Evolutionary conservation across 1,140 invertebrate genomes (phyloP).

Genomic region (Dinothrombium tinctorium): DNA sequence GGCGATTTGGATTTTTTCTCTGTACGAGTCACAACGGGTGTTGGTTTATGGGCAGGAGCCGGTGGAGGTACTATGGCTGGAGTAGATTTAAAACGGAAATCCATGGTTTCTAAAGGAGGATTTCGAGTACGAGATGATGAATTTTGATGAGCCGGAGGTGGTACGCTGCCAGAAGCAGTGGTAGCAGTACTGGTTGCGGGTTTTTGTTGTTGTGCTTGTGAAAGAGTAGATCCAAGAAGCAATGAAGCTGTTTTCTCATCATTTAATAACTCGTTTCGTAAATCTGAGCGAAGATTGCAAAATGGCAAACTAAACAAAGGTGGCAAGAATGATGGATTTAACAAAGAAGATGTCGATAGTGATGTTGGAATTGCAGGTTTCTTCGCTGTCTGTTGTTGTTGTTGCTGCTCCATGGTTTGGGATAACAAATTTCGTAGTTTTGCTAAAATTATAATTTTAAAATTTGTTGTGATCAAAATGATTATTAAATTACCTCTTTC

Average conservation of each 20-base stretch:
- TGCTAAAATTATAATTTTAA: neutral
- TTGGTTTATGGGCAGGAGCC: slow-evolving; percentile 5
- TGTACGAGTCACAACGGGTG: neutral
- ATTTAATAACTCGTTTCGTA: slow-evolving; percentile 3
- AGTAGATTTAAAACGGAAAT: slow-evolving; percentile 13
- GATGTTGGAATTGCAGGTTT: no score
- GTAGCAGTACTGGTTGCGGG: neutral
- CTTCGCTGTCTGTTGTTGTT: no score
- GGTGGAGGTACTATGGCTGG: slow-evolving; percentile 10
- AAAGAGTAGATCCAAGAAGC: neutral
- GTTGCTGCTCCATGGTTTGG: slow-evolving; percentile 8
- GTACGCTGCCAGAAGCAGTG: slow-evolving; percentile 5
- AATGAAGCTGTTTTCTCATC: slow-evolving; percentile 9
- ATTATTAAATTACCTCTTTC: neutral
- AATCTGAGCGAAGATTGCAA: slow-evolving; percentile 4
- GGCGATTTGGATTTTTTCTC: neutral
- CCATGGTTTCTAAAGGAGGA: slow-evolving; percentile 11
- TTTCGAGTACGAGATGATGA: slow-evolving; percentile 12
- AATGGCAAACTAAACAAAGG: slow-evolving; percentile 4
- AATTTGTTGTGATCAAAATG: neutral
- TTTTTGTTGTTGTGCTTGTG: neutral
- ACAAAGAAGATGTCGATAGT: no score
- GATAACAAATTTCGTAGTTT: slow-evolving; percentile 7
- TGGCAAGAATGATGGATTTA: slow-evolving; percentile 5
- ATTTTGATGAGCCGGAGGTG: slow-evolving; percentile 16